Base-by-base conservation (phyloP, 2,797 vertebrate species). In the Microctenopoma steveboyesi region DNA sequence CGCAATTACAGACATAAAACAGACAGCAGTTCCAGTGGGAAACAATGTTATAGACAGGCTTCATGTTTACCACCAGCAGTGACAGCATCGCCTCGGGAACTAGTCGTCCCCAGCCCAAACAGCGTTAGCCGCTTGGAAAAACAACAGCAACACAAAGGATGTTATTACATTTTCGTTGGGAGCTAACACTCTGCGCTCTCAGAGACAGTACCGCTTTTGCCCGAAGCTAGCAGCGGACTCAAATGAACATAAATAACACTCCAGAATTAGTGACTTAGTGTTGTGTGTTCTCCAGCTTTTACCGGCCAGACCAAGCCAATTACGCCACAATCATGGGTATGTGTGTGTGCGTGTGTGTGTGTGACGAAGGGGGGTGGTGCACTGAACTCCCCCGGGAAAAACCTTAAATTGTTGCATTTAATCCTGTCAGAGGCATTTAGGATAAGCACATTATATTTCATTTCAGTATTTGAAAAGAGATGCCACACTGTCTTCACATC, bases 391-490 rank as follows among this genome's bases (percentile, higher is more conserved):
- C 64, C 1, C 2, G 58, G 86, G 74, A 52, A 47, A 59, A 81
- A 82, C 70, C 75, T 89, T 88, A 84, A 92, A 90, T 90, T 22
- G 69, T 74, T 63, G 76, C 42, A 63, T 86, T 92, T 93, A 93
- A 93, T 93, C 90, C 89, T 86, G 87, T 92, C 91, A 87, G 69
- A 78, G 73, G 80, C 84, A 85, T 91, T 90, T 71, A 81, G 87
- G 86, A 92, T 89, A 90, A 92, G 87, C 86, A 85, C 76, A 79
- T 93, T 91, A 92, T 81, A 81, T 89, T 84, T 92, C 60, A 89
- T 91, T 92, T 88, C 76, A 88, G 61, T 81, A 84, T 62, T 76
- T 84, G 83, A 91, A 91, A 85, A 86, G 79, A 82, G 78, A 89
- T 76, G 88, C 83, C 86, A 86, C 85, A 79, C 78, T 85, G 81